Evolutionary conservation across 2,888 invertebrate genomes (phyloP).

Genomic region (Graphium colonna): DNA sequence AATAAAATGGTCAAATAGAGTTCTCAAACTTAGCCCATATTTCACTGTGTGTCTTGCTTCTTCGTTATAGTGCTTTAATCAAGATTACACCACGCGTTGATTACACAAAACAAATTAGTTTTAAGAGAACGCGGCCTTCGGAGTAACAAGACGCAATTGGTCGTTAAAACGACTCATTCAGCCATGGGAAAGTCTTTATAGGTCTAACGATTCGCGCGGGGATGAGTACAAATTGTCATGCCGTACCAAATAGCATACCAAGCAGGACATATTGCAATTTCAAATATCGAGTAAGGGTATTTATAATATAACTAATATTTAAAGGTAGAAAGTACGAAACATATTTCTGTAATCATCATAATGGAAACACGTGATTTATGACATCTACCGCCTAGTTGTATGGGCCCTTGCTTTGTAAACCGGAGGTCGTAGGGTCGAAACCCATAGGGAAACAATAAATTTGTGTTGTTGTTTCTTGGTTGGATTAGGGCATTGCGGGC

Average conservation of each 20-base stretch:
- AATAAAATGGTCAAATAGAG: too few relatives aligned
- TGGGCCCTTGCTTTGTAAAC: too few relatives aligned
- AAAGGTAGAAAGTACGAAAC: too few relatives aligned
- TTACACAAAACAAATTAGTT: conserved; percentile 42
- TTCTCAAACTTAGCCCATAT: too few relatives aligned
- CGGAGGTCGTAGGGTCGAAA: too few relatives aligned
- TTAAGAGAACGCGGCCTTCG: conserved; percentile 41
- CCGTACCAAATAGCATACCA: background rate
- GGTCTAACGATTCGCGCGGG: background rate
- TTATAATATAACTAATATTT: too few relatives aligned
- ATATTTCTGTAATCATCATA: too few relatives aligned
- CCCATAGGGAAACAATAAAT: too few relatives aligned
- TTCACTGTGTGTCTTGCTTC: conserved; percentile 36
- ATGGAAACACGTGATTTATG: too few relatives aligned
- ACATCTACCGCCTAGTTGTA: too few relatives aligned
- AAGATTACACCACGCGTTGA: conserved; percentile 30
- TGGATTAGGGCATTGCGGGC: too few relatives aligned
- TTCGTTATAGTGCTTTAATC: conserved; percentile 31
- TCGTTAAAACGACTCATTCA: conserved; percentile 25
- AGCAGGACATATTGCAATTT: background rate
- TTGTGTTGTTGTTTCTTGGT: too few relatives aligned
- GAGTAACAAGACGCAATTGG: conserved; percentile 33
- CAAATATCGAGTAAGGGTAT: background rate
- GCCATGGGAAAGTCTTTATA: conserved; percentile 12
- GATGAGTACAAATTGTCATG: background rate